Percentiles rank a stretch among this genome's conserved stretches.
These are phyloP conservation scores for Pimephales promelas DNA, from an alignment of 2,113 vertebrate species.

Conservation along the genomic window DNA sequence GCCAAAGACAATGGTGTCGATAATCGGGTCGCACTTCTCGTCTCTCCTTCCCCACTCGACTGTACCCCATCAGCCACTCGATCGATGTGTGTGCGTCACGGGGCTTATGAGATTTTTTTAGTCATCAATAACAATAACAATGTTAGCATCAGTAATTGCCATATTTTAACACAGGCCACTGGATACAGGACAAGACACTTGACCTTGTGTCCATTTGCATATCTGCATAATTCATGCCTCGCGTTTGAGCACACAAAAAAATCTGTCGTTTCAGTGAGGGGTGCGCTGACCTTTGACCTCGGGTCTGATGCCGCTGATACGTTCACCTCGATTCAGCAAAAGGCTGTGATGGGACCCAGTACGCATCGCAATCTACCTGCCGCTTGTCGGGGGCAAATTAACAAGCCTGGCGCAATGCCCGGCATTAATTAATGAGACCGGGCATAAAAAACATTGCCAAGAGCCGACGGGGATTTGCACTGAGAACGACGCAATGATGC, in stretches of 20 bases:
- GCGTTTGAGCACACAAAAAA: conserved; percentile 18
- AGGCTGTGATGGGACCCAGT: conserved; percentile 44
- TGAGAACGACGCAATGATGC: conserved; percentile 25
- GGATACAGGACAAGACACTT: conserved; percentile 56
- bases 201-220: conserved; percentile 63
- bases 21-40: conserved; percentile 37
- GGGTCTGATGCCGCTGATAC: conserved; percentile 33
- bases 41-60: conserved; percentile 33
- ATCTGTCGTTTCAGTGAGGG: neutral
- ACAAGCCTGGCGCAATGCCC: conserved; percentile 60
- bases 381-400: conserved; percentile 64
- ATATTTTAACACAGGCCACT: conserved; percentile 55
- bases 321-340: conserved; percentile 30
- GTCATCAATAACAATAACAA: conserved; percentile 62
- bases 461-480: conserved; percentile 51
- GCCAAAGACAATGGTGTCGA: conserved; percentile 53
- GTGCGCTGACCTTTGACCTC: conserved; percentile 42
- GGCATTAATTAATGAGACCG: conserved; percentile 68
- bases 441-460: conserved; percentile 52
- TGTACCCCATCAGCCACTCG: conserved; percentile 41
- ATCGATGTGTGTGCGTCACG: conserved; percentile 56
- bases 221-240: conserved; percentile 51
- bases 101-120: conserved; percentile 42
- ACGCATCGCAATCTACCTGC: conserved; percentile 63
- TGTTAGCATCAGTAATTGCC: conserved; percentile 58